Evolutionary conservation across 2,113 vertebrate genomes (phyloP).

Genomic region (Lepisosteus oculatus): DNA sequence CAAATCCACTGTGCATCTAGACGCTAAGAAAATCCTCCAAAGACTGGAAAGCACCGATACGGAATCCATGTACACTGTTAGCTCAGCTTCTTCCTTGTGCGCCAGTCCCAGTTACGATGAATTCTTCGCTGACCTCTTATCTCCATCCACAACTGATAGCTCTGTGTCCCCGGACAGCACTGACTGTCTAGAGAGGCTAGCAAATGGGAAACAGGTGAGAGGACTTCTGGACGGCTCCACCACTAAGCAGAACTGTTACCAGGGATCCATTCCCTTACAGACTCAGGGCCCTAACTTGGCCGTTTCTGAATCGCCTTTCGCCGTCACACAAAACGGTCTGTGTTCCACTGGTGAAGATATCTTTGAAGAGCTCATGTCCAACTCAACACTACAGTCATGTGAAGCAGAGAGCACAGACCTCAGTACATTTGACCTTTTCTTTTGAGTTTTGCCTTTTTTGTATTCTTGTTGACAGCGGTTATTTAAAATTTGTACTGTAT

Average conservation of each 20-base stretch:
- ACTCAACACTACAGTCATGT: slow-evolving; percentile 54
- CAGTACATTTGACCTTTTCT: slow-evolving; percentile 74
- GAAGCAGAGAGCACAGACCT: slow-evolving; percentile 65
- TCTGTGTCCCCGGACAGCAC: slow-evolving; percentile 67
- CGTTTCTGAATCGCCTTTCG: background rate
- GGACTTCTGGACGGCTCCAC: background rate
- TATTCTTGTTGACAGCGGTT: slow-evolving; percentile 25
- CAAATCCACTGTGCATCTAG: background rate
- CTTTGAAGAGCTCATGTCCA: slow-evolving; percentile 76
- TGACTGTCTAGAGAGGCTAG: slow-evolving; percentile 70
- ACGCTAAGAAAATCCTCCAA: slow-evolving; percentile 52
- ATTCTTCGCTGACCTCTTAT: slow-evolving; percentile 79
- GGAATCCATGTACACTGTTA: slow-evolving; percentile 45
- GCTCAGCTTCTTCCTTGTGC: slow-evolving; percentile 50
- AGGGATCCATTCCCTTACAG: slow-evolving; percentile 39
- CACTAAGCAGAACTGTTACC: slow-evolving; percentile 38
- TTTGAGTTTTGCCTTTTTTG: slow-evolving; percentile 60
- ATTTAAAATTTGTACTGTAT: slow-evolving; percentile 28
- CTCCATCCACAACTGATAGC: slow-evolving; percentile 61
- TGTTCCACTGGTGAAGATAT: slow-evolving; percentile 60
- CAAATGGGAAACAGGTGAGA: slow-evolving; percentile 25
- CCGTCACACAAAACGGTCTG: slow-evolving; percentile 26
- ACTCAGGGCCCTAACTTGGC: slow-evolving; percentile 12
- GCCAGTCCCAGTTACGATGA: slow-evolving; percentile 56
- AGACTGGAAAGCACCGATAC: slow-evolving; percentile 61